Base-by-base conservation (phyloP, 2,113 vertebrate species). In the Delphinus delphis region DNA sequence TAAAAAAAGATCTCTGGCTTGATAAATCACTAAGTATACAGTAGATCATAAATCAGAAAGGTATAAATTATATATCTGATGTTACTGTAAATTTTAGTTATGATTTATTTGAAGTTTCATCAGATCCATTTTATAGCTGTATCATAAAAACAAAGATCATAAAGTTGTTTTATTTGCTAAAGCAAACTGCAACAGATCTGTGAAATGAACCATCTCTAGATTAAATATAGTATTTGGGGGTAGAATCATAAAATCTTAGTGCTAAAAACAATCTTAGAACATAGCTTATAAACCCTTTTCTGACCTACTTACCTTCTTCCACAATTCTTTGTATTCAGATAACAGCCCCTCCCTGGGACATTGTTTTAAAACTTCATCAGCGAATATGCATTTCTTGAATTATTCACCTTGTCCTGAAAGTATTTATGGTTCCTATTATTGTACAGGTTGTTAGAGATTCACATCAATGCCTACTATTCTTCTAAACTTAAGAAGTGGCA, bases 181-280 rank as follows among this genome's bases (percentile, higher is more conserved):
- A 36, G 74, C 36, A 93, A 87, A 31, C 60, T 81, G 28, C 92
- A 91, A 94, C 33, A 94, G 41, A 87, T 76, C 88, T 92, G 38
- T 93, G n/a, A 63, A 81, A 71, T 65, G n/a, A 63, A 68, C 21
- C 20, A 82, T 88, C 21, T 62, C 63, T 13, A 82, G 13, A 44
- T 58, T 96, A 92, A 71, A 92, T 53, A 88, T 74, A 67, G 20
- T 68, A 68, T 53, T 62, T 82, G 38, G 79, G 10, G 23, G 28
- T n/a, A 83, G 60, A 95, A 88, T 77, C 31, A 55, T 0, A 88
- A 65, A 88, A 76, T 36, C 20, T 44, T 47, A 50, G 18, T 41
- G 26, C 26, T 60, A 74, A 67, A 77, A 83, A 77, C 38, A 63
- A 92, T 53, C 58, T 77, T 77, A 58, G 23, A 89, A 76, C 26